Base-by-base conservation (phyloP, 1,140 invertebrate genomes). In the Mya arenaria region DNA sequence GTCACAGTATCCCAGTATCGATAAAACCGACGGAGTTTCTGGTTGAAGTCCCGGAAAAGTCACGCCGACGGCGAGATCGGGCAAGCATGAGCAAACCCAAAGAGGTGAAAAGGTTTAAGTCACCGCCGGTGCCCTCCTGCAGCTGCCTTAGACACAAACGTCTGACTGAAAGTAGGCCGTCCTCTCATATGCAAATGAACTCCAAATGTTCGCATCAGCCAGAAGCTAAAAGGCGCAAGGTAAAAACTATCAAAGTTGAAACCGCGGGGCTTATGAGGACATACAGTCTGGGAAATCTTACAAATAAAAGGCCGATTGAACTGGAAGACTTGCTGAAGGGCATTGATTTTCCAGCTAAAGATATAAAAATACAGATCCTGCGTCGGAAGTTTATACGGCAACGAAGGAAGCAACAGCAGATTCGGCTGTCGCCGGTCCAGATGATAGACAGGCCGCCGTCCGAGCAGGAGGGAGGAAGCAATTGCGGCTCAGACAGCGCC, bases 301-400 rank as follows among this genome's bases (percentile, higher is more conserved):
- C 62, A 3, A 66, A 69, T 4, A 77, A 44, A n/a, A 23, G 37
- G n/a, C 36, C 62, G 15, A 66, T 77, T 28, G 65, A 83, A 55
- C 55, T 71, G 15, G 44, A 52, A 25, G 63, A 66, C 48, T 65
- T 83, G 30, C 48, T 83, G 4, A 37, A 56, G 19, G 65, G 55
- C 48, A 69, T 83, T 32, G 36, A 83, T 52, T 68, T 83, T 41
- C 72, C 81, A 0, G 81, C 81, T 1, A 83, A 83, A 68, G 81
- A 75, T 63, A 83, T 83, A 6, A 83, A 75, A 55, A 17, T 83
- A 23, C 63, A 83, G 36, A 71, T 83, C 32, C 25, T 66, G 1
- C 65, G 19, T 15, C 39, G 73, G 62, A 83, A 83, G 34, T 69
- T 83, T 37, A 52, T 63, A 55, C 71, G 65, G 39, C 69, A 66